Evolutionary conservation across 2,113 vertebrate genomes (phyloP), one percentile per base, ranked within the genome.

Genomic region (Paratilapia polleni): DNA sequence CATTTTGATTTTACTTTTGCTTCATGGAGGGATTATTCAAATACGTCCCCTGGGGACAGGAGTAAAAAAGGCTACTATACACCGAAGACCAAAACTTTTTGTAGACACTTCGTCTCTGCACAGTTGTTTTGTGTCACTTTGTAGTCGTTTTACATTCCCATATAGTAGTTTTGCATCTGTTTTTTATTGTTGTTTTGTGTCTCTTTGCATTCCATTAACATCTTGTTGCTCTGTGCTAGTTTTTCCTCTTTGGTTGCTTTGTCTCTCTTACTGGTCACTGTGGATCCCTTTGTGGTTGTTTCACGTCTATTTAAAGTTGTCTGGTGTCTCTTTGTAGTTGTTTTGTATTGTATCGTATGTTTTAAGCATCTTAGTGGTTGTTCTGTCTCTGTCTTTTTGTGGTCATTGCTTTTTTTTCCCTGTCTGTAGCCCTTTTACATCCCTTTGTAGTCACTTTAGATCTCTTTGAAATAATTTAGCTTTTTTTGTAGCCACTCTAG

Each of bases 311-410:
- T 26, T 68, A 38, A 47, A 68, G 8, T 43, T 26, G 38, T 68
- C 47, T 68, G 63, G 22, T 24, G 38, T 68, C 38, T 68, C 63
- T 66, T 66, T 68, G n/a, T 66, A 43, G 63, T 66, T 66, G 62
- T 15, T 22, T 13, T 43, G 41, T 43, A 5, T 14, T 13, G 12
- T 43, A 5, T 43, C 28, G 4, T 31, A 4, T 31, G 63, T 66
- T 43, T 66, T 24, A 66, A 24, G 38, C 62, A 66, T 66, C 36
- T 66, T 43, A 3, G 38, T 66, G 63, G 13, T 41, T 43, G 41
- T 43, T 43, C 4, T 43, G 61, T 66, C 38, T 66, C 13, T 63
- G 20, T 43, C 38, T 26, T 66, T 43, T 66, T 43, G 63, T 47
- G 63, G 5, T 5, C 5, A 36, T 41, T 64, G 20, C 19, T 47